phyloP scores from a whole-genome alignment of 2,113 vertebrate species.

The Capra hircus region DNA sequence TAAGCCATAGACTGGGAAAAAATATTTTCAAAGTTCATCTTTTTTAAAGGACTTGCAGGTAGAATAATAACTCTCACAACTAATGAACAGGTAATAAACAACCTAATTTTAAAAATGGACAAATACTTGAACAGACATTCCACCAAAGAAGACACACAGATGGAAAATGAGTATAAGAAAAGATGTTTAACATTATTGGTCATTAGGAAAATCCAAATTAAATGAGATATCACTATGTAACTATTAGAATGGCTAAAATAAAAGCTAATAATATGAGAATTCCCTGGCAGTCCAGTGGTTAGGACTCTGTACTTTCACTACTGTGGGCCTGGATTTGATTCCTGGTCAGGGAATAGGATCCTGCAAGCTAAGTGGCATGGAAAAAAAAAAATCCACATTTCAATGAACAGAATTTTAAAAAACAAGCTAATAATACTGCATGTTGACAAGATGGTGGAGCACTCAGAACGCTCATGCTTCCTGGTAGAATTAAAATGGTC shows the following conservation, averaged over 20 bases:
- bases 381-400: background rate
- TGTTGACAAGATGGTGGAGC: background rate
- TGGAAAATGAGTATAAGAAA: background rate
- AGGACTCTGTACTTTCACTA: background rate
- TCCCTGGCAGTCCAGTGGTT: background rate
- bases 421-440: background rate
- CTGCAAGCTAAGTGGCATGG: background rate
- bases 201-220: background rate
- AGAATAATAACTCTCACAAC: background rate
- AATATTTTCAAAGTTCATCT: background rate
- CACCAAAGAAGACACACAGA: background rate
- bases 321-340: background rate
- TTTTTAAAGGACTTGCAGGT: background rate
- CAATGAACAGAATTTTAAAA: background rate
- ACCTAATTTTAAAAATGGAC: background rate
- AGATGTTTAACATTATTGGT: background rate
- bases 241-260: background rate
- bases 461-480: background rate
- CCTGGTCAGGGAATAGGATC: background rate
- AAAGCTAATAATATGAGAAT: background rate
- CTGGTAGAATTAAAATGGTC: background rate
- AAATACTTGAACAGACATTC: background rate
- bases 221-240: background rate
- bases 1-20: background rate
- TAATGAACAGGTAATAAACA: background rate